Conservation (phyloP, 2,888 invertebrate genomes). For the Acrobeloides nanus region DNA sequence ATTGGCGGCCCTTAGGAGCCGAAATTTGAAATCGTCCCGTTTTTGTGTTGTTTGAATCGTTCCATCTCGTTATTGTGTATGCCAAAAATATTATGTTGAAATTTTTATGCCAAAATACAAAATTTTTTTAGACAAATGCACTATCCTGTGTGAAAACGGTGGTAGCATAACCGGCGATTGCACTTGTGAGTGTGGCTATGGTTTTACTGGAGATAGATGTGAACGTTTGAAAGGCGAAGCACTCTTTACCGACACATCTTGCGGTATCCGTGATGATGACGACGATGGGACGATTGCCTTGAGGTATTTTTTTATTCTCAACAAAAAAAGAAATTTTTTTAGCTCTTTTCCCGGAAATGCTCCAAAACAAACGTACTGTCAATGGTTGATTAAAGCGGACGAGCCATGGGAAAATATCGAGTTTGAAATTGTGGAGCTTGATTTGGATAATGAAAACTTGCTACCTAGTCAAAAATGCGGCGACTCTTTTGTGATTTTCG, state of each 20-base stretch:
- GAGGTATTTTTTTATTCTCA: slow-evolving; percentile 7
- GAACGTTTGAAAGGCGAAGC: slow-evolving; percentile 12
- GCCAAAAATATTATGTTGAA: too few relatives aligned
- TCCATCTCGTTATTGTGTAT: too few relatives aligned
- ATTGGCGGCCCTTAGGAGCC: too few relatives aligned
- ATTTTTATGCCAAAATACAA: too few relatives aligned
- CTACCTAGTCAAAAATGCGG: slow-evolving; percentile 1
- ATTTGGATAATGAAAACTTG: slow-evolving; percentile 7
- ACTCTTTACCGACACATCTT: slow-evolving; percentile 27
- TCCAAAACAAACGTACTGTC: slow-evolving; percentile 30
- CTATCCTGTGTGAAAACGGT: slow-evolving; percentile 22
- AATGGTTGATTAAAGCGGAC: slow-evolving; percentile 31
- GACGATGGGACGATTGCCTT: slow-evolving; percentile 9
- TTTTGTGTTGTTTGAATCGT: too few relatives aligned
- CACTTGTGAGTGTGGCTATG: slow-evolving; percentile 29
- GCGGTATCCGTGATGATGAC: slow-evolving; percentile 25
- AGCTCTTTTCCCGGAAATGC: slow-evolving; percentile 21
- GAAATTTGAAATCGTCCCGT: too few relatives aligned
- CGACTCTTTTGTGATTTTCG: slow-evolving; percentile 5
- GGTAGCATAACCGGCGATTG: slow-evolving; percentile 22
- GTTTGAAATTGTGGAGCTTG: slow-evolving; percentile 21
- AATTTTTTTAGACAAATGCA: slow-evolving; percentile 36
- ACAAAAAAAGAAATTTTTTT: neutral
- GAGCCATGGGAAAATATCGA: slow-evolving; percentile 22
- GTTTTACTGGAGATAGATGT: slow-evolving; percentile 28